Base-by-base conservation (phyloP, 2,797 vertebrate species). In the Cyprinella venusta region DNA sequence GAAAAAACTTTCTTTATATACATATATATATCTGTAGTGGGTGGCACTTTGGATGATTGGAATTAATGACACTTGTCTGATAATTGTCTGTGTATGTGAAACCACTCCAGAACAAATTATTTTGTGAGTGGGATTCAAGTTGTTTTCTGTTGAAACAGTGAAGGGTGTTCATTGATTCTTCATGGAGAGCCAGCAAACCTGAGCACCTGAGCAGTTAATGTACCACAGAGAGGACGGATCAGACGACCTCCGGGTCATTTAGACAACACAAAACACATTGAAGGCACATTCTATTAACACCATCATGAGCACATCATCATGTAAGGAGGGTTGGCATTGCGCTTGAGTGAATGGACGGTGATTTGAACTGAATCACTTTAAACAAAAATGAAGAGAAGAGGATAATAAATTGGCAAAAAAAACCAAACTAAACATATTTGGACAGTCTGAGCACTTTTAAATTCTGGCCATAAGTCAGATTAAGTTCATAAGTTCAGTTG, bases 201-300 rank as follows among this genome's bases (percentile, higher is more conserved):
- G 71, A 68, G 48, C 45, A 79, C 21, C 26, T 36, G 45, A 54
- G 71, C 48, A 54, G 61, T 67, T 56, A 70, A 81, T 63, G 26
- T 50, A 45, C n/a, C 33, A 30, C 24, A 30, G 48, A 45, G 72
- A 36, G 48, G n/a, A 33, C 59, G 21, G 56, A 65, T 82, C 80
- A 40, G 30, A 81, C 6, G 5, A 52, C 72, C 71, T 48, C 33
- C 7, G 8, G 71, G 38, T 76, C 45, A 75, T 76, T 76, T 36
- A 19, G 21, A 52, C 36, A n/a, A 38, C 36, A 45, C 33, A 68
- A 76, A 42, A 38, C 40, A 81, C 70, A 24, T 45, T 59, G 81
- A 76, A 82, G 72, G 50, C 64, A 82, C 38, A 76, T 76, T 52
- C 36, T 21, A 40, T 40, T 52, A 82, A 33, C n/a, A 71, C 52